Base-by-base conservation (phyloP, 2,888 invertebrate species). In the Noctua fimbriata region DNA sequence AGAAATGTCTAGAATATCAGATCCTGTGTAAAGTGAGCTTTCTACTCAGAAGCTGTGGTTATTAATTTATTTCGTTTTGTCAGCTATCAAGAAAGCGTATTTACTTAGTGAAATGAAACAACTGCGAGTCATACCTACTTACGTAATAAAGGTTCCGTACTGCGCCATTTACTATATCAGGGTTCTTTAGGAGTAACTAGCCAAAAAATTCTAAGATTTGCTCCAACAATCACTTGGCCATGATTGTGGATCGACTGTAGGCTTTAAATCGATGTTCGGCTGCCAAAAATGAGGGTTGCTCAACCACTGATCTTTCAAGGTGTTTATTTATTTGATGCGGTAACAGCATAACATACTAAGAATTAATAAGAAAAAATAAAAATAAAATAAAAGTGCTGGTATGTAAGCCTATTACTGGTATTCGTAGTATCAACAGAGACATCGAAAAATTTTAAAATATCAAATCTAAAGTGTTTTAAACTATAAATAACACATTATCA, bases 1-100 rank as follows among this genome's bases (percentile, higher is more conserved):
- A 76, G 76, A 58, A 83, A 70, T 36, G 24, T 81, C 60, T 66
- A 55, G 71, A 84, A 72, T 24, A 58, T 63, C 32, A 73, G 47
- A 60, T 65, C 7, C 12, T 55, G 60, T 55, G 52, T 55, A n/a
- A 71, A 55, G 32, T 41, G 28, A 32, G 21, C 10, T 67, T 58
- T 63, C 49, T 41, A 32, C 16, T 36, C 28, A 36, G 28, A 28
- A 16, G 14, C 32, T 52, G 49, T 84, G 14, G 16, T 52, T 52
- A 36, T 84, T 70, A 24, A 60, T 84, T 71, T 36, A 52, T 79
- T 65, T 67, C 24, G 24, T 67, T 70, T 47, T 67, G 9, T 52
- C 24, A 36, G 32, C 21, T 44, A 10, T 32, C 24, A 69, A 63
- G 24, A 36, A 24, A 52, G 63, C 41, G 44, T 69, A 58, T 55